Percentiles rank a stretch among this genome's conserved stretches.
phyloP scores from a whole-genome alignment of 1,140 invertebrate species.

The Drosophila navojoa region DNA sequence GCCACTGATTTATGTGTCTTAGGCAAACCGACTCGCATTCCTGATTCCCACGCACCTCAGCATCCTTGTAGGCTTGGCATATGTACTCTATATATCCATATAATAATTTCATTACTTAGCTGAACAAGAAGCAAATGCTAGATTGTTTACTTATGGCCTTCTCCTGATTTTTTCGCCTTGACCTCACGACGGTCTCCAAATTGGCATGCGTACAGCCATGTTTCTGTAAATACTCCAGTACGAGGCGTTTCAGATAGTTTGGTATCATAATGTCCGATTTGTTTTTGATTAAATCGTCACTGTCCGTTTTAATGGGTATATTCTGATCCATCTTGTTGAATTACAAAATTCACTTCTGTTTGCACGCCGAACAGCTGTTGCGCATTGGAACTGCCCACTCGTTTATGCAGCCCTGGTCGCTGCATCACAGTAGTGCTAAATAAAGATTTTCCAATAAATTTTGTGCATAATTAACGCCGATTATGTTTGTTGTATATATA shows the following conservation, averaged over 20 bases:
- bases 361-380: conserved; percentile 37
- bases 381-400: conserved; percentile 5
- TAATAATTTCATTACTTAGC: not conserved
- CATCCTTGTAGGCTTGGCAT: conserved; percentile 11
- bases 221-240: conserved; percentile 29
- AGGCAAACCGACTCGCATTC: conserved; percentile 65
- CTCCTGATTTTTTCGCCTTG: not conserved
- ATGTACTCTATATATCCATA: conserved; percentile 44
- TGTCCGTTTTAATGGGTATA: conserved; percentile 1
- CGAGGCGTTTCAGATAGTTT: conserved; percentile 18
- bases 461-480: too few species aligned
- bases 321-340: conserved; percentile 2
- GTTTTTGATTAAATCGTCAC: not conserved
- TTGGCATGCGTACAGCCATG: conserved; percentile 43
- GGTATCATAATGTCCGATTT: not conserved
- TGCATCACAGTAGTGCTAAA: not conserved
- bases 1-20: conserved; percentile 66
- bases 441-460: not conserved
- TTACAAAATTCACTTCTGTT: not conserved
- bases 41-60: conserved; percentile 29
- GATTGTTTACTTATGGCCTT: conserved; percentile 26
- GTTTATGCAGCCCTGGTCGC: conserved; percentile 15
- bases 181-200: conserved; percentile 21
- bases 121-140: not conserved
- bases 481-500: too few species aligned